A percentile compares a stretch with the other conserved stretches of the same genome.
phyloP scores from a whole-genome alignment of 2,888 invertebrate genomes.

The Belgica antarctica region DNA sequence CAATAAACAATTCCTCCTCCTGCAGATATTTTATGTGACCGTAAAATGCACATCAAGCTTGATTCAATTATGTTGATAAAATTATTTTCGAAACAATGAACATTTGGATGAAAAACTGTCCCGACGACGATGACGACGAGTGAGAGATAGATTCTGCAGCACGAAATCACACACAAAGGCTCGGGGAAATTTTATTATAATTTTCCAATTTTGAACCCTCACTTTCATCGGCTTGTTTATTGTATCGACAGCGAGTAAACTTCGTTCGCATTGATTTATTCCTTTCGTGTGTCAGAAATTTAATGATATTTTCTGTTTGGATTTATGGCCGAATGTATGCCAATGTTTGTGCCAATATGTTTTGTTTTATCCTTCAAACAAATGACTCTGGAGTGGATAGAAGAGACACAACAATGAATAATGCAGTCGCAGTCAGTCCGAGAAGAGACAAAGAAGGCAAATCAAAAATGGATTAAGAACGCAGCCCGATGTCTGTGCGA shows the following conservation, averaged over 20 bases:
- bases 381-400: not conserved
- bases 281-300: not conserved
- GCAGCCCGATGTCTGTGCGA: not conserved
- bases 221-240: not conserved
- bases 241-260: not conserved
- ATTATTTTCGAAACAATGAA: slow-evolving; percentile 23
- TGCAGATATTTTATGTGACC: slow-evolving; percentile 11
- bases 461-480: not conserved
- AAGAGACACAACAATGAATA: no score
- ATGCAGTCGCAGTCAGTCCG: not conserved
- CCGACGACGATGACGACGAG: not conserved
- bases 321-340: no score
- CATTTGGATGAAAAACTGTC: not conserved
- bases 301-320: not conserved
- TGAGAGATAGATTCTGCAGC: no score
- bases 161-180: no score
- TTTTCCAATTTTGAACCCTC: not conserved
- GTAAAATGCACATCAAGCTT: slow-evolving; percentile 19
- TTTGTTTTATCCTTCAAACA: not conserved
- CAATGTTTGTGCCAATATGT: not conserved
- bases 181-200: slow-evolving; percentile 18
- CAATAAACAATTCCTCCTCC: slow-evolving; percentile 23
- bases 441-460: not conserved
- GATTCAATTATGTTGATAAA: slow-evolving; percentile 27
- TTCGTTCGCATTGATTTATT: slow-evolving; percentile 20